Evolutionary conservation across 2,797 vertebrate species (phyloP).

Genomic region (Onychomys torridus): DNA sequence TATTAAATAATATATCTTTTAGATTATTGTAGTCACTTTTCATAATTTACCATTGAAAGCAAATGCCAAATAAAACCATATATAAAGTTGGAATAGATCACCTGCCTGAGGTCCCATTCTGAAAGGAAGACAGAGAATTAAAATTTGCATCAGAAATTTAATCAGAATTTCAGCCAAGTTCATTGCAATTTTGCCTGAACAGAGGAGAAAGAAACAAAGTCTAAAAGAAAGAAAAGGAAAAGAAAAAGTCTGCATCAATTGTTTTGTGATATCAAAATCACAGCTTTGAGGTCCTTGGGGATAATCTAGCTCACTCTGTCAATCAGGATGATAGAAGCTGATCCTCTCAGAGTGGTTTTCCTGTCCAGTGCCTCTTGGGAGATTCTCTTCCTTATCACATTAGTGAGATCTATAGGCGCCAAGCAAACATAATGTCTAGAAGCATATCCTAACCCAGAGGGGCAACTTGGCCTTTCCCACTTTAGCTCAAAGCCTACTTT

Average conservation of each 20-base stretch:
- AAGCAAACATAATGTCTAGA: constrained; percentile 57
- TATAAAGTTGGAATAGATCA: not conserved
- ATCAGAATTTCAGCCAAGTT: not conserved
- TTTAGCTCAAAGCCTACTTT: constrained; percentile 67
- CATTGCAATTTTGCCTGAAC: not conserved
- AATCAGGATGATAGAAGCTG: constrained; percentile 66
- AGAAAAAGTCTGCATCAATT: not conserved
- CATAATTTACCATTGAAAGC: not conserved
- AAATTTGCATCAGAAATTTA: constrained; percentile 42
- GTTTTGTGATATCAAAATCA: constrained; percentile 54
- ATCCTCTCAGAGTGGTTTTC: constrained; percentile 58
- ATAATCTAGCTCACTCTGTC: constrained; percentile 17
- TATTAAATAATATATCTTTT: not conserved
- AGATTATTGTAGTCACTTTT: not conserved
- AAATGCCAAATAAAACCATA: not conserved
- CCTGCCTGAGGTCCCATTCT: not conserved
- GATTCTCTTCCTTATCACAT: constrained; percentile 62
- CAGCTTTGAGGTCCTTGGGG: not conserved
- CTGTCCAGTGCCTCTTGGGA: constrained; percentile 11
- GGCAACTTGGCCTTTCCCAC: constrained; percentile 60
- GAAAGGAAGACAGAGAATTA: constrained; percentile 21
- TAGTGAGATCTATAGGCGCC: constrained; percentile 65
- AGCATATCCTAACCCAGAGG: constrained; percentile 52
- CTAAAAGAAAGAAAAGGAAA: not conserved
- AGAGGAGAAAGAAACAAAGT: not conserved